Evolutionary conservation across 2,888 invertebrate species (phyloP), one percentile per base, ranked within the genome.

Genomic region (Mellilla xanthometata): DNA sequence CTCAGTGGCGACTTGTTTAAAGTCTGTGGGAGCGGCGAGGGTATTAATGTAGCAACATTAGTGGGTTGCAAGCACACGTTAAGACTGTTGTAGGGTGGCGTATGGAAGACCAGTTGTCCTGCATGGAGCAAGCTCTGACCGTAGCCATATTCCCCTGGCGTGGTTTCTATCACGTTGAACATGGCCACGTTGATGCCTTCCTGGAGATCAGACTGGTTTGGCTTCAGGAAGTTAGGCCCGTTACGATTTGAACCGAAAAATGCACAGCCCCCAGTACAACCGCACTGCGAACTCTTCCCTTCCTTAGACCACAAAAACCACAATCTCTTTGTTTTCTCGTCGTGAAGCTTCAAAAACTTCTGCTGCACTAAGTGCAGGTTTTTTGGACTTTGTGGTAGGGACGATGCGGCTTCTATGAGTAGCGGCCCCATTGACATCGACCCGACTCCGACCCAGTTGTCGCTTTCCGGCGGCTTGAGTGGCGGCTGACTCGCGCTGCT

Each of bases 221-320:
- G 97, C 68, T 96, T 95, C 58, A 99, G 96, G 81, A 98, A 98
- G 56, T 93, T 93, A 7, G 93, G 87, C 0, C 98, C 99, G 75
- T 98, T 97, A 67, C 93, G 92, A 78, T 98, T 98, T 40, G 93
- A 94, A 1, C 98, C 99, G 72, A 99, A 99, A 87, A 99, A 99
- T 7, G 92, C 91, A 71, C 98, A 98, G 0, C 98, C 98, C 2
- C 99, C 99, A 19, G 95, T 95, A 76, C 99, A 99, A 0, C 99
- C 99, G 75, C 99, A 99, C 59, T 95, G 95, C 0, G 92, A 87
- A 45, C 91, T 90, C 57, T 93, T 93, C 1, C 92, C 91, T 58
- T 94, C 94, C 10, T 90, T 90, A 0, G 95, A 94, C 99, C 99
- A 99, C 13, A 99, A 81, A 73, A 99, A 99, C 97, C 97, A 98